Conservation (phyloP, 2,113 vertebrate species). For the Myocastor coypus region DNA sequence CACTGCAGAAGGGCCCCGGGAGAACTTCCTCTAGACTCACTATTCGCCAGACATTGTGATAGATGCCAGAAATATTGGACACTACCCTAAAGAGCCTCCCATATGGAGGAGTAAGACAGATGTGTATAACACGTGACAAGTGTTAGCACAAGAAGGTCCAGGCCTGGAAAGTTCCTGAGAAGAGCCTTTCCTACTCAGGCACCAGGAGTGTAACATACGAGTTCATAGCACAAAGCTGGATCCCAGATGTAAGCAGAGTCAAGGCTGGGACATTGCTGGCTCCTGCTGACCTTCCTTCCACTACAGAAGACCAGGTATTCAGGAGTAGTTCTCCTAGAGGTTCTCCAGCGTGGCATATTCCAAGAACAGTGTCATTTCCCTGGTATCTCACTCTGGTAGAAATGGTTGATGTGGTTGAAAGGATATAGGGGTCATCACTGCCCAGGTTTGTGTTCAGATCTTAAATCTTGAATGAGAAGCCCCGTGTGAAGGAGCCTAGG, state of each 20-base stretch:
- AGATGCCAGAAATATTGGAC: neutral
- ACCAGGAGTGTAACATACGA: neutral
- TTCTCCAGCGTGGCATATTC: neutral
- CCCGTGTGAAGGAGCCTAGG: neutral
- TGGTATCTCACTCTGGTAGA: neutral
- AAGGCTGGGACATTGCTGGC: neutral
- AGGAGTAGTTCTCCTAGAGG: neutral
- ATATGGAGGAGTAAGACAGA: neutral
- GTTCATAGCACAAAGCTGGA: neutral
- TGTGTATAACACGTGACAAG: neutral
- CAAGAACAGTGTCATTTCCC: neutral
- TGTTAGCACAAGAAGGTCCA: neutral
- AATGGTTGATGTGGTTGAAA: neutral
- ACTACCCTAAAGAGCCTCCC: neutral
- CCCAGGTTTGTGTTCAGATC: neutral
- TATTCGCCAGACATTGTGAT: neutral
- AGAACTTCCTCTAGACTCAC: neutral
- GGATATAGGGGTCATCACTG: neutral
- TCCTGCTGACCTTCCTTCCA: neutral
- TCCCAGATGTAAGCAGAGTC: neutral
- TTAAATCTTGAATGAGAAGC: neutral
- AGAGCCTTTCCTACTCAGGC: neutral
- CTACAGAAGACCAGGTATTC: neutral
- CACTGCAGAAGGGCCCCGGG: neutral
- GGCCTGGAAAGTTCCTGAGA: neutral